Percentiles rank a stretch among this genome's conserved stretches.
Evolutionary conservation across 2,113 vertebrate species (phyloP).

Genomic region (Hemiprocne comata): DNA sequence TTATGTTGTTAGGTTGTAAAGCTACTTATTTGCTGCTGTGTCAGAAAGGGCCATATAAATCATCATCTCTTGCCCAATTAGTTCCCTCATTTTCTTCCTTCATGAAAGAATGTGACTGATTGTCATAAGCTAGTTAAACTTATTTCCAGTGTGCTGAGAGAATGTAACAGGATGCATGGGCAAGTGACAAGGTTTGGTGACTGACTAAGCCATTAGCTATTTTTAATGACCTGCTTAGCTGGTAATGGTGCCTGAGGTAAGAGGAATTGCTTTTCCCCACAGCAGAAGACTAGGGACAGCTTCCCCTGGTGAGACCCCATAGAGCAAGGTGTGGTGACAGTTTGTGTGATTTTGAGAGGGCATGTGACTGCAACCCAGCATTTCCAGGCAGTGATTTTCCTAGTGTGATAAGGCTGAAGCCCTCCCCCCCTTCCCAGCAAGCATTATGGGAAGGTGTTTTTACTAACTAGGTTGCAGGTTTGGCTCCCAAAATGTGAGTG

Average conservation of each 20-base stretch:
- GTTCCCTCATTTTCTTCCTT: not conserved
- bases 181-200: not conserved
- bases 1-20: not conserved
- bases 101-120: not conserved
- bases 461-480: not conserved
- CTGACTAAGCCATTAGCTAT: not conserved
- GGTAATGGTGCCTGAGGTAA: not conserved
- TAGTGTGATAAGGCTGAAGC: not conserved
- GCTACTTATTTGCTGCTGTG: not conserved
- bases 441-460: not conserved
- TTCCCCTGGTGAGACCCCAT: not conserved
- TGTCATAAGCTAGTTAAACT: not conserved
- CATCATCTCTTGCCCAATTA: not conserved
- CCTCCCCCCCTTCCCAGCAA: not conserved
- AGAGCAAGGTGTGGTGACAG: not conserved
- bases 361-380: not conserved
- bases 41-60: not conserved
- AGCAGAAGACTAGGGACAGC: not conserved
- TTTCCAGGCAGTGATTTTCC: not conserved
- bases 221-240: conserved; percentile 5
- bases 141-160: not conserved
- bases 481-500: not conserved
- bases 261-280: not conserved
- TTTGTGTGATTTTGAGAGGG: not conserved
- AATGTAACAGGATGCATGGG: not conserved